A percentile compares a stretch with the other conserved stretches of the same genome.
Evolutionary conservation across 2,888 invertebrate species (phyloP).

Genomic region (Dolichopus griseipennis): DNA sequence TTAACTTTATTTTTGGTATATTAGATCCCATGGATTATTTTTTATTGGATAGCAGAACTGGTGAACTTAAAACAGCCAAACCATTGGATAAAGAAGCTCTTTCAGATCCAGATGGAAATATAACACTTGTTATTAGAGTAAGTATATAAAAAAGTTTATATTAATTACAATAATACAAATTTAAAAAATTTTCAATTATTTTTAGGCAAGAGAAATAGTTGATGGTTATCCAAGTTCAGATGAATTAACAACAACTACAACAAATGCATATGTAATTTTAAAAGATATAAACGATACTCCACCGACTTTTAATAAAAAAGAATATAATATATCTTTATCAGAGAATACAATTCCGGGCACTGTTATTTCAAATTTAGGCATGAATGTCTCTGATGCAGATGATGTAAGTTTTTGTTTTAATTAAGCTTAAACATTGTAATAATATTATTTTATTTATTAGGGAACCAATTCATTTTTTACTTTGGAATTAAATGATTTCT

Average conservation of each 20-base stretch:
- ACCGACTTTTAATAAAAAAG: conserved; percentile 70
- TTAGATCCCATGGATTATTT: conserved; percentile 84
- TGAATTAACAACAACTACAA: conserved; percentile 57
- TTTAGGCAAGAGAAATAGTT: conserved; percentile 68
- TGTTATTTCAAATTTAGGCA: conserved; percentile 65
- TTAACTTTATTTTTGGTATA: conserved; percentile 13
- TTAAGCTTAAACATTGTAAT: conserved; percentile 11
- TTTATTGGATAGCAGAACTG: conserved; percentile 64
- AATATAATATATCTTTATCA: conserved; percentile 69
- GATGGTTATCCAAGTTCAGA: conserved; percentile 62
- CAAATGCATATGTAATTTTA: conserved; percentile 72
- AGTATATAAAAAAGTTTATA: conserved; percentile 21
- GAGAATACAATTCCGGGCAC: conserved; percentile 77
- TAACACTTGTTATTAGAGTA: conserved; percentile 66
- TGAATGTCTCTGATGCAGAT: conserved; percentile 79
- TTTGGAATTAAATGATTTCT: conserved; percentile 67
- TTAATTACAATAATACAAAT: background rate
- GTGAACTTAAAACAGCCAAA: conserved; percentile 73
- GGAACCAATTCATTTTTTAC: conserved; percentile 77
- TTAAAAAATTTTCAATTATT: background rate
- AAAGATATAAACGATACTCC: conserved; percentile 85
- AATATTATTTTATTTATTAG: conserved; percentile 37
- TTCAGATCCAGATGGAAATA: conserved; percentile 66
- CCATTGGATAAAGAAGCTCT: conserved; percentile 78
- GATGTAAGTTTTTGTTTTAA: conserved; percentile 47